Base-by-base conservation (phyloP, 2,797 vertebrate genomes). In the Clarias laeviceps region DNA sequence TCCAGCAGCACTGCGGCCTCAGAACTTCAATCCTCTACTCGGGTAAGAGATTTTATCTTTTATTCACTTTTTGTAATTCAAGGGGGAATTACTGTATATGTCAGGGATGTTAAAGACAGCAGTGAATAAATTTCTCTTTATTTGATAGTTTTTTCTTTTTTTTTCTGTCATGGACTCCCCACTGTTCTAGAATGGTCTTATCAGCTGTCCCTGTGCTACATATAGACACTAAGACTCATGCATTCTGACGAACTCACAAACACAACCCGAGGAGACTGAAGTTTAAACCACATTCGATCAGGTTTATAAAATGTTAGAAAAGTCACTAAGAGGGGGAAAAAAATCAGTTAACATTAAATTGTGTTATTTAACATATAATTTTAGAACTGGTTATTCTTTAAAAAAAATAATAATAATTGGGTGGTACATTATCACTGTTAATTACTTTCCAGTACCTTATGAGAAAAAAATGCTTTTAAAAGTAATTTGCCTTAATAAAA, bases 141-240 rank as follows among this genome's bases (percentile, higher is more conserved):
- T 64, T n/a, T 72, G 32, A 27, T 18, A 7, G 22, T 57, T 65
- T 66, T 73, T 72, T 73, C 15, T 27, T 18, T 18, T 6, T 27
- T 18, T 18, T 6, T 37, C 37, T 70, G 68, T 73, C 61, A 56
- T 45, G 74, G 56, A 15, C 61, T 70, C 80, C 29, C 34, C 61
- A 72, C 37, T 83, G 83, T 85, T 85, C 88, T 84, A 87, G 89
- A 89, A 79, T 80, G 73, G 70, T 87, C 45, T 78, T 69, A 61
- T 87, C 92, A 92, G 91, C 91, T 93, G 92, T 87, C 86, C 80
- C 78, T 78, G 57, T 80, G 82, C 89, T 93, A 92, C 88, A 88
- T 88, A 91, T 93, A 91, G 87, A 80, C 50, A 62, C 69, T 32
- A 24, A 77, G 37, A 72, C 65, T 56, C 12, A n/a, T 66, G 59